Base-by-base conservation (phyloP, 2,888 invertebrate species). In the Melanostoma mellinum region DNA sequence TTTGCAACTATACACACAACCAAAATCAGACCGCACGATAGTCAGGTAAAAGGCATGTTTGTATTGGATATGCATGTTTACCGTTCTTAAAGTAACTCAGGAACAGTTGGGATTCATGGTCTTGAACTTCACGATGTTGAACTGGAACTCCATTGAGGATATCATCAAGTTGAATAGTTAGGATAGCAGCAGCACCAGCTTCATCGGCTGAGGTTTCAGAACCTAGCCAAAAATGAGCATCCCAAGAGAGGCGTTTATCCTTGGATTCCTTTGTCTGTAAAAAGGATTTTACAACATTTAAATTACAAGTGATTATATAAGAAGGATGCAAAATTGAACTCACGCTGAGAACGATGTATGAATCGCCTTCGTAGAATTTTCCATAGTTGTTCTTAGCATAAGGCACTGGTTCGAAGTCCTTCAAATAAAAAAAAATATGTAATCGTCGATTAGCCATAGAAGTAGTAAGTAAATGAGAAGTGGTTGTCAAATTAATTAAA, bases 151-250 rank as follows among this genome's bases (percentile, higher is more conserved):
- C 97, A 8, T 95, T 94, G 46, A 98, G 93, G 77, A 94, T 93
- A 88, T 97, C 97, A 87, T 97, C 97, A 63, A 98, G 91, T 72
- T 97, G 96, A 0, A 98, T 96, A 0, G 96, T 94, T 85, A 95
- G 90, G 68, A 95, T 95, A 73, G 96, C 96, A 0, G 95, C 95
- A 3, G 95, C 93, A 0, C 95, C 95, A 2, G 95, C 93, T 91
- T 96, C 96, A 90, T 96, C 96, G 89, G 95, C 95, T 0, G 94
- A 93, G 0, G 96, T 96, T 88, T 96, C 93, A 50, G 93, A 93
- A 42, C 97, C 97, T 50, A 97, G 93, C 97, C 97, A 97, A 91
- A 96, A 97, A 91, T 97, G 96, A 61, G 97, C 94, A 89, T 97
- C 95, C 95, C 96, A 97, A 33, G 93, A 92, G 8, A 95, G 91